These are phyloP conservation scores for Thereva unica DNA, from an alignment of 2,888 invertebrate genomes.

Conservation along the genomic window DNA sequence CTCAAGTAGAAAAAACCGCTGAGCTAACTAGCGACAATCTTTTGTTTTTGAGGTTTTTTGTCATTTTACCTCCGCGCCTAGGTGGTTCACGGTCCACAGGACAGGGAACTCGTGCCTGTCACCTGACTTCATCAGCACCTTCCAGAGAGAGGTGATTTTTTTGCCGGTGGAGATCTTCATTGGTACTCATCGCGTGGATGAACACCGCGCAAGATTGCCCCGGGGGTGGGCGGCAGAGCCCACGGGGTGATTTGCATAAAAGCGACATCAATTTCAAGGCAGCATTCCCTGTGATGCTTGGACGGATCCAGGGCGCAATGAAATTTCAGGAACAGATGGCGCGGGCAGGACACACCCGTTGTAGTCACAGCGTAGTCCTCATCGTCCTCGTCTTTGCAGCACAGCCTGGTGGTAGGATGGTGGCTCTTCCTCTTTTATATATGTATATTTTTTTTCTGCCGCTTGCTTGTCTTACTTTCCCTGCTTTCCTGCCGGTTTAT, in stretches of 20 bases:
- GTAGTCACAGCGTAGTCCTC: too few relatives aligned
- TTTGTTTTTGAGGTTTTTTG: slow-evolving; percentile 15
- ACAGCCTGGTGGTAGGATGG: slow-evolving; percentile 6
- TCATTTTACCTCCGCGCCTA: not conserved
- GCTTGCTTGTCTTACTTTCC: too few relatives aligned
- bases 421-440: slow-evolving; percentile 7
- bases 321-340: slow-evolving; percentile 30
- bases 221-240: slow-evolving; percentile 10
- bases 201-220: slow-evolving; percentile 11
- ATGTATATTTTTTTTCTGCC: not conserved
- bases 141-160: slow-evolving; percentile 26
- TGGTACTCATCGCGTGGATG: slow-evolving; percentile 32
- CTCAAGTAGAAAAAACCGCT: not conserved
- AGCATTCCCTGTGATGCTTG: slow-evolving; percentile 8
- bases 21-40: not conserved
- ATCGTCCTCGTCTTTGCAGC: too few relatives aligned
- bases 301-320: slow-evolving; percentile 20
- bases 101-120: slow-evolving; percentile 25
- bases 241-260: slow-evolving; percentile 24
- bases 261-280: slow-evolving; percentile 30
- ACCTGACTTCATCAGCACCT: slow-evolving; percentile 32
- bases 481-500: slow-evolving; percentile 3
- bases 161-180: slow-evolving; percentile 12
- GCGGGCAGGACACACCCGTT: not conserved
- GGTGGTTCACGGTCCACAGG: slow-evolving; percentile 5